A percentile compares a stretch with the other conserved stretches of the same genome.
Evolutionary conservation across 2,797 vertebrate genomes (phyloP).

Genomic region (Salarias fasciatus): DNA sequence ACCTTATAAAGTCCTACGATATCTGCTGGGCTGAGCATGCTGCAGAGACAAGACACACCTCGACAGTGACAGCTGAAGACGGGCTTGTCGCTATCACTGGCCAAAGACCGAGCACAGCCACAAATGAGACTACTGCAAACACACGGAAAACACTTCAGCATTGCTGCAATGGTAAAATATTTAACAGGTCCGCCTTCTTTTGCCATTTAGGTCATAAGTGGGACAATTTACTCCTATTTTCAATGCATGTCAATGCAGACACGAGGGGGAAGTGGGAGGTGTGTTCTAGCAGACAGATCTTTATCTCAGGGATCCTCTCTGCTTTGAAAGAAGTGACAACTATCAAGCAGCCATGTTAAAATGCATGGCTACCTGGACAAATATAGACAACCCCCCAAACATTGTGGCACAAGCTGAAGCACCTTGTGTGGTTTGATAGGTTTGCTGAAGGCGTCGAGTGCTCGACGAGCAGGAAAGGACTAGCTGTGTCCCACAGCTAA

Average conservation of each 20-base stretch:
- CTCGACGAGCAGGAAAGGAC: slow-evolving; percentile 41
- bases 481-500: slow-evolving; percentile 28
- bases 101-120: slow-evolving; percentile 14
- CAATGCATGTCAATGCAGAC: slow-evolving; percentile 31
- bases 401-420: slow-evolving; percentile 10
- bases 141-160: no score
- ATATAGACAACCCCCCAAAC: slow-evolving; percentile 56
- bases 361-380: slow-evolving; percentile 41
- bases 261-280: slow-evolving; percentile 64
- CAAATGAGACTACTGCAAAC: not conserved
- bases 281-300: slow-evolving; percentile 59
- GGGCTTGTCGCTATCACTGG: not conserved
- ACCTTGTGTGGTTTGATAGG: slow-evolving; percentile 59
- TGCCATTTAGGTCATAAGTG: slow-evolving; percentile 24
- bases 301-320: slow-evolving; percentile 63
- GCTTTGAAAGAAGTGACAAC: slow-evolving; percentile 40
- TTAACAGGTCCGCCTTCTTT: no score
- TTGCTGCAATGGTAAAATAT: no score
- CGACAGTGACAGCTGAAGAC: slow-evolving; percentile 19
- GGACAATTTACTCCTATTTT: slow-evolving; percentile 30
- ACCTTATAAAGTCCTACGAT: slow-evolving; percentile 83
- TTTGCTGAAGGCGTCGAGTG: slow-evolving; percentile 44
- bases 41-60: slow-evolving; percentile 43
- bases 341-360: slow-evolving; percentile 28
- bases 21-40: slow-evolving; percentile 5